These are phyloP conservation scores for Belgica antarctica DNA, from an alignment of 2,888 invertebrate genomes.

Conservation along the genomic window DNA sequence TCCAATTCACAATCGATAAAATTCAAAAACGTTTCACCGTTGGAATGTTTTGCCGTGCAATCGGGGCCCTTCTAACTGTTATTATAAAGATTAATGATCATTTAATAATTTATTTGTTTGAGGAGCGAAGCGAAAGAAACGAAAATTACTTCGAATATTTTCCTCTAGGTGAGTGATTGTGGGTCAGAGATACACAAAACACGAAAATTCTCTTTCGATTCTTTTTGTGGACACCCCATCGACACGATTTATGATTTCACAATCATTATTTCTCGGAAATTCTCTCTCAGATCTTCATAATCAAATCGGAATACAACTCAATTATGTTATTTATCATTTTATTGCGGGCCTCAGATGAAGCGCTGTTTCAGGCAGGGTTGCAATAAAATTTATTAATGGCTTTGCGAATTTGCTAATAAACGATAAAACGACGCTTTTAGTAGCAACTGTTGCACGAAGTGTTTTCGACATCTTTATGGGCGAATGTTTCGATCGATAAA, in stretches of 20 bases:
- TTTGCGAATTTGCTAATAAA: slow-evolving; percentile 15
- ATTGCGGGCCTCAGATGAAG: background rate
- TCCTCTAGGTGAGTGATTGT: slow-evolving; percentile 13
- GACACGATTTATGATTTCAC: slow-evolving; percentile 23
- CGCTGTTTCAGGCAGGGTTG: background rate
- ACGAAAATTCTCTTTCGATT: too few relatives aligned
- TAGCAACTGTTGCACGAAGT: too few relatives aligned
- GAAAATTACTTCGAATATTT: background rate
- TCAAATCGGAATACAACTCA: slow-evolving; percentile 33
- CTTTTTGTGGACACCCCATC: slow-evolving; percentile 16
- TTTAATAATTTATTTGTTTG: slow-evolving; percentile 21
- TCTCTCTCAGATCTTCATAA: background rate
- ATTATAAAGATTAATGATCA: slow-evolving; percentile 11
- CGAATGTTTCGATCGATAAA: background rate
- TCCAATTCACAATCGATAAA: background rate
- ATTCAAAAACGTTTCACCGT: background rate
- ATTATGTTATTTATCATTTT: slow-evolving; percentile 43
- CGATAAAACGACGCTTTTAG: background rate
- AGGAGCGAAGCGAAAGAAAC: background rate
- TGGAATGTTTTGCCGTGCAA: background rate
- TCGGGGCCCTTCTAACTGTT: background rate
- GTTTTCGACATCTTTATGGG: background rate
- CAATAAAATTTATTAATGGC: slow-evolving; percentile 37
- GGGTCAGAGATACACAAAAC: slow-evolving; percentile 14
- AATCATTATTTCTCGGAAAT: background rate